A percentile compares a stretch with the other conserved stretches of the same genome.
phyloP scores from a whole-genome alignment of 2,888 invertebrate genomes.

The Mesorhabditis spiculigera region DNA sequence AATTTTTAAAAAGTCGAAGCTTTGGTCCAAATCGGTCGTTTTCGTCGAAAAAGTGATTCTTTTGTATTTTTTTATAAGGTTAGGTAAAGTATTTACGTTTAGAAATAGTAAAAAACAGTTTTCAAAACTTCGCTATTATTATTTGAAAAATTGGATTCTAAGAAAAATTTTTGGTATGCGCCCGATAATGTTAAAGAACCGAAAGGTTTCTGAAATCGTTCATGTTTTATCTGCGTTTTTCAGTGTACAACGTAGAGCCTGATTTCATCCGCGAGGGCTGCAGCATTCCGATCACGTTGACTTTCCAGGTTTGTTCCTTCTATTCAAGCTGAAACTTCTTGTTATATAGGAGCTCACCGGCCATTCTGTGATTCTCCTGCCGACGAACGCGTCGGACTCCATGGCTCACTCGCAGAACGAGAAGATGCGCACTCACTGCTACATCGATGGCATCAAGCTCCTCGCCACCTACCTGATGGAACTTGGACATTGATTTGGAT shows the following conservation, averaged over 20 bases:
- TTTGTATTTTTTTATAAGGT: no score
- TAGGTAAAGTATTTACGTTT: no score
- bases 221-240: conserved; percentile 8
- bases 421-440: conserved; percentile 73
- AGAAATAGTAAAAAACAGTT: background rate
- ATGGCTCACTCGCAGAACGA: conserved; percentile 98
- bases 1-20: no score
- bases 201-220: conserved; percentile 10
- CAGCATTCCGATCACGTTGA: conserved; percentile 91
- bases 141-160: no score
- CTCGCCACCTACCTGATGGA: conserved; percentile 52
- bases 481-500: conserved; percentile 23
- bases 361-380: conserved; percentile 86
- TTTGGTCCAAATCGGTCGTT: background rate
- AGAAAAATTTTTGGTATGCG: background rate
- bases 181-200: conserved; percentile 16
- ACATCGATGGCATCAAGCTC: conserved; percentile 53
- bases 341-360: conserved; percentile 60
- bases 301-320: conserved; percentile 65
- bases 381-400: conserved; percentile 90
- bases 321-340: background rate
- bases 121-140: no score
- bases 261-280: conserved; percentile 95
- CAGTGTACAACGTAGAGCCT: conserved; percentile 84
- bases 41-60: background rate